These are phyloP conservation scores for Neosalanx taihuensis DNA, from an alignment of 2,797 vertebrate genomes.

Conservation along the genomic window DNA sequence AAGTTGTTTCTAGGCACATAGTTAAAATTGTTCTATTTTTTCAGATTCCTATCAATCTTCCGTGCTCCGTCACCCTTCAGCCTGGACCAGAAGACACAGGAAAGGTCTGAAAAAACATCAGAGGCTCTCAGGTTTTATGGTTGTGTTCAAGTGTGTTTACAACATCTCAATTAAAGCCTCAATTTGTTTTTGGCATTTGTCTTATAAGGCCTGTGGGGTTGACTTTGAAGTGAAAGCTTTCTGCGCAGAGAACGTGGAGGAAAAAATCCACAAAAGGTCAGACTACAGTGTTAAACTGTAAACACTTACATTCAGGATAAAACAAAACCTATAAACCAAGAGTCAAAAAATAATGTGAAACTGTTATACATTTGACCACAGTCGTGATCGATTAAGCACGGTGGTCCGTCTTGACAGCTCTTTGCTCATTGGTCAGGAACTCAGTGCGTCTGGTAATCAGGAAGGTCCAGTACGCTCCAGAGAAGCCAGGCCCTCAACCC, in stretches of 20 bases:
- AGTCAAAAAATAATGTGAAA: not conserved
- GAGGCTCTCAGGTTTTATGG: not conserved
- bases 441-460: constrained; percentile 93
- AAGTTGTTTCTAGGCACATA: not conserved
- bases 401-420: not conserved
- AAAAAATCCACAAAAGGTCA: constrained; percentile 96
- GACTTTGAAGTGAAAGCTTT: constrained; percentile 98
- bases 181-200: constrained; percentile 10
- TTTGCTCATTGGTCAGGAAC: constrained; percentile 73
- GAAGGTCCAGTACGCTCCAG: constrained; percentile 93
- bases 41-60: constrained; percentile 93
- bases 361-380: not conserved
- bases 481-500: constrained; percentile 90
- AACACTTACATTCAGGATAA: not conserved
- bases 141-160: not conserved
- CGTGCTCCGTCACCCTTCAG: constrained; percentile 93
- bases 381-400: not conserved
- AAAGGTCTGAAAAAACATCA: constrained; percentile 73
- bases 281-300: not conserved
- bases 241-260: constrained; percentile 88
- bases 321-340: not conserved
- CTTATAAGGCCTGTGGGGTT: constrained; percentile 88
- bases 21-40: constrained; percentile 3
- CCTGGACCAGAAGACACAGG: constrained; percentile 93
- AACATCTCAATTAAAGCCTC: not conserved